Evolutionary conservation across 2,888 invertebrate species (phyloP).

Genomic region (Leucophenga montana): DNA sequence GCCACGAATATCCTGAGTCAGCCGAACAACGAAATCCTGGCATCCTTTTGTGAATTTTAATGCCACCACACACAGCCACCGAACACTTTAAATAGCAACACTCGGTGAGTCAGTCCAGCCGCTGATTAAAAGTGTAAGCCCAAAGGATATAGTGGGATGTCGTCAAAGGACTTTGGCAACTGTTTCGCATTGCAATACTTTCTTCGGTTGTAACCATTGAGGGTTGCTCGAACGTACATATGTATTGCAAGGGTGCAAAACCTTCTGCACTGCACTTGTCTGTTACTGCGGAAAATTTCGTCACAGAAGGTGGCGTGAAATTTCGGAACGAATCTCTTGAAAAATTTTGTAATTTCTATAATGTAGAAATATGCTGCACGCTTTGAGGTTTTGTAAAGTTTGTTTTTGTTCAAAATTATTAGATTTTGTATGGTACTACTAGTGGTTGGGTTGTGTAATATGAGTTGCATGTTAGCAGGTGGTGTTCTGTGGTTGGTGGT

Average conservation of each 20-base stretch:
- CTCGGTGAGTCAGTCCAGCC: conserved; percentile 32
- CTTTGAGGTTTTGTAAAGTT: conserved; percentile 45
- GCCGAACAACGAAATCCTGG: not conserved
- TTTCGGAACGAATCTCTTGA: conserved; percentile 65
- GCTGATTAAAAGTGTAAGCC: conserved; percentile 64
- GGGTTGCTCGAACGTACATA: conserved; percentile 32
- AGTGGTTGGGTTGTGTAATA: conserved; percentile 9
- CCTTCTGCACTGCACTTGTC: conserved; percentile 57
- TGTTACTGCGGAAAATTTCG: conserved; percentile 54
- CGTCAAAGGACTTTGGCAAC: conserved; percentile 30
- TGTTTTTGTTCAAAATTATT: conserved; percentile 65
- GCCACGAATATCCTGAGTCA: conserved; percentile 30
- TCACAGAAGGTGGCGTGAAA: conserved; percentile 70
- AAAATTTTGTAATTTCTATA: conserved; percentile 63
- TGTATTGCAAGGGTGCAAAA: conserved; percentile 37
- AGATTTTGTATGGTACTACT: conserved; percentile 58
- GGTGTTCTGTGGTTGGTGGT: conserved; percentile 35
- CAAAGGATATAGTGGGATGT: conserved; percentile 35
- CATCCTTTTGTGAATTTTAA: conserved; percentile 48
- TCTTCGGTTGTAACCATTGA: conserved; percentile 14
- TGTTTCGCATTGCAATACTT: conserved; percentile 56
- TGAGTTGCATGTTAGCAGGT: conserved; percentile 49
- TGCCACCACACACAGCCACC: conserved; percentile 45
- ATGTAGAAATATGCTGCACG: conserved; percentile 54
- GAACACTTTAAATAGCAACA: conserved; percentile 53